Base-by-base conservation (phyloP, 2,113 vertebrate species). In the Taxidea taxus region DNA sequence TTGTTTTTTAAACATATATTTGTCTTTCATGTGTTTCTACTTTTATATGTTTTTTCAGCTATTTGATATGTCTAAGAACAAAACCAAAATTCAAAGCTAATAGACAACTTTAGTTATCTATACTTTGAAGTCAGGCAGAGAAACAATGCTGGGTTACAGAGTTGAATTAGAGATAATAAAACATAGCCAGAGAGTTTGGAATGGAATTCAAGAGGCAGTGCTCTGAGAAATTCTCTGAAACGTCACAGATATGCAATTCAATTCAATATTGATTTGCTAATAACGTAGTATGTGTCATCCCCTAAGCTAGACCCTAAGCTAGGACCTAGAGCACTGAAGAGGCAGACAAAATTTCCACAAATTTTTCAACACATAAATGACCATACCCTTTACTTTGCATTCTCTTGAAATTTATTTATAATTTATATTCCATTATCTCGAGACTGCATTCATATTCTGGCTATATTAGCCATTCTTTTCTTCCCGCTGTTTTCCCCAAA, bases 401-500 rank as follows among this genome's bases (percentile, higher is more conserved):
- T 92, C 23, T 91, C 39, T 90, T n/a, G n/a, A 39, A 87, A 80
- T 60, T 75, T 87, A 93, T 96, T 94, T 91, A 83, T 95, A 82
- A 96, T 95, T 95, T 18, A 92, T 89, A 75, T 86, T 66, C 25
- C 60, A 92, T 92, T 97, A 92, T 96, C 87, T 94, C 84, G 60
- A 83, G n/a, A 42, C 12, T 7, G 8, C 18, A 54, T 68, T 34
- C 29, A 88, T 62, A 85, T 42, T 84, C 25, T 93, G 49, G 29
- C 91, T 95, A 70, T 91, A 91, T 97, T 87, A 86, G 49, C 37
- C 42, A 66, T 91, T 89, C 39, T 77, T 4, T 82, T 84, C 34
- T 94, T 83, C 80, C 29, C 54, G 77, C 12, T 66, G 2, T 72
- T 42, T 70, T 75, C 80, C 21, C 7, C 42, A 3, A 87, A 49